phyloP scores from a whole-genome alignment of 2,797 vertebrate genomes.

The Capromys pilorides region DNA sequence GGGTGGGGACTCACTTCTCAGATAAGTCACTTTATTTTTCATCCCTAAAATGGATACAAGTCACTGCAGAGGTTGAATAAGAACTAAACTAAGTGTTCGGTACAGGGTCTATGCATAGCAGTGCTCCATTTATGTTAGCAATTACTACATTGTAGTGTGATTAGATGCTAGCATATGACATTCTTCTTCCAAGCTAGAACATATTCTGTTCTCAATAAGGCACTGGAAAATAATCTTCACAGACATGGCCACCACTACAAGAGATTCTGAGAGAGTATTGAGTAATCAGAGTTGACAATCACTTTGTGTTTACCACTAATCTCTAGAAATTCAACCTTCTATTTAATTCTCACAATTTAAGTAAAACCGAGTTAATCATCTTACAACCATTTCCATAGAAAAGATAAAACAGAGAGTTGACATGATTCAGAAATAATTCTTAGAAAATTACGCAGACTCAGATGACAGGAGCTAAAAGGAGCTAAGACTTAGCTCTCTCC shows the following conservation, averaged over 20 bases:
- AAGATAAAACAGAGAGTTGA: conserved; percentile 1
- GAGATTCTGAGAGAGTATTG: not conserved
- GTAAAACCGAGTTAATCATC: conserved; percentile 47
- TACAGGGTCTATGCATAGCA: not conserved
- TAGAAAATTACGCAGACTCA: not conserved
- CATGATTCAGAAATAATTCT: conserved; percentile 23
- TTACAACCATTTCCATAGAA: not conserved
- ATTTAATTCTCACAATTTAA: not conserved
- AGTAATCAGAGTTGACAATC: not conserved
- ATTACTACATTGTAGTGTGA: not conserved
- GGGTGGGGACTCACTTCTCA: not conserved
- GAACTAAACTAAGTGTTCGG: not conserved
- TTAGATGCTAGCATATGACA: not conserved
- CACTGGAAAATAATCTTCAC: not conserved
- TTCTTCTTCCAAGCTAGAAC: conserved; percentile 12
- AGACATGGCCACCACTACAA: not conserved
- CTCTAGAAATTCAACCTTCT: conserved; percentile 23
- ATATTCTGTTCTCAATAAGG: not conserved
- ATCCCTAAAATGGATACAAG: not conserved
- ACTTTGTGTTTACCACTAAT: not conserved
- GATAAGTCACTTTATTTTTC: conserved; percentile 9
- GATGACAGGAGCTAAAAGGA: not conserved
- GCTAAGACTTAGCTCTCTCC: not conserved
- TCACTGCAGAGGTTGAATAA: not conserved
- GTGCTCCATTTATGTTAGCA: not conserved